Percentiles rank a stretch among this genome's conserved stretches.
phyloP scores from a whole-genome alignment of 2,113 vertebrate genomes.

The Sinocyclocheilus rhinocerous region DNA sequence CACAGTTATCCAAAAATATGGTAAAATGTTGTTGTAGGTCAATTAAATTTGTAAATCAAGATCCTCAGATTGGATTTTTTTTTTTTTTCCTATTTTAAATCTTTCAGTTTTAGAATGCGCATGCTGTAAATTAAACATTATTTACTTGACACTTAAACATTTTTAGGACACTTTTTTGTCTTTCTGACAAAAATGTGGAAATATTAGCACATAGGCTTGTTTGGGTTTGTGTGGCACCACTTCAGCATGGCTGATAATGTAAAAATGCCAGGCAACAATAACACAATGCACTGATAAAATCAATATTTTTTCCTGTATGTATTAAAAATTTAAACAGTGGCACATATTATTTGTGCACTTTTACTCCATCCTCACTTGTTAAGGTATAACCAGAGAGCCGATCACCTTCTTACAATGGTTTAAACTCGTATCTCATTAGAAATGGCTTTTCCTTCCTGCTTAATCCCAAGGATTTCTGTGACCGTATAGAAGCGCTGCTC shows the following conservation, averaged over 20 bases:
- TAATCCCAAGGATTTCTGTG: slow-evolving; percentile 14
- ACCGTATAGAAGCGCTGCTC: slow-evolving; percentile 18
- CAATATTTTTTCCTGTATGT: neutral
- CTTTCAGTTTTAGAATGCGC: neutral
- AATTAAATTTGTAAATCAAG: neutral
- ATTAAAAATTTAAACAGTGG: neutral
- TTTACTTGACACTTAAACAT: neutral
- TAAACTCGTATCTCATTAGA: slow-evolving; percentile 13
- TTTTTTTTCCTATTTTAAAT: no score
- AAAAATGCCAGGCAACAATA: slow-evolving; percentile 6
- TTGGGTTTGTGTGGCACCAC: neutral
- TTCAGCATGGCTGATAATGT: no score
- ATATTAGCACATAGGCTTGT: neutral
- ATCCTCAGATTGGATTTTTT: no score
- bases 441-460: neutral
- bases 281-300: neutral
- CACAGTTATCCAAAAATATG: neutral
- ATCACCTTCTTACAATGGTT: neutral
- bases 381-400: neutral
- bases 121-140: neutral
- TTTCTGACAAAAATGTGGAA: neutral
- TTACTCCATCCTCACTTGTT: neutral
- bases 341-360: neutral
- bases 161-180: neutral
- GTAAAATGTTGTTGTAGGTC: neutral